These are phyloP conservation scores for Neria commutata DNA, from an alignment of 2,888 invertebrate genomes.

Conservation along the genomic window DNA sequence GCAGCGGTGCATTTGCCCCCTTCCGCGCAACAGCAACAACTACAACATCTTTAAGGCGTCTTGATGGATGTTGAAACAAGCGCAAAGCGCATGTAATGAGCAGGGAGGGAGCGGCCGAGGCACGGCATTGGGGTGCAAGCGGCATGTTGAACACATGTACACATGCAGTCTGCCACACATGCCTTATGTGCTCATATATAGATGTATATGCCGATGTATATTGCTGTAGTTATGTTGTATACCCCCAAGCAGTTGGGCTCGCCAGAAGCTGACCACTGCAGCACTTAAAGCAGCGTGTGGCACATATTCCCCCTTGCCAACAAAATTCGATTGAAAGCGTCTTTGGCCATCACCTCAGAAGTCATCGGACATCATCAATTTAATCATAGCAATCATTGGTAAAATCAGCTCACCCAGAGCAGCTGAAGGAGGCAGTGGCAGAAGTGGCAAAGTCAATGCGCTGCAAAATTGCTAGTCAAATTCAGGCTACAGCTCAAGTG, in stretches of 20 bases:
- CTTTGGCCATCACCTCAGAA: constrained; percentile 57
- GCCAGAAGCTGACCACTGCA: too few relatives aligned
- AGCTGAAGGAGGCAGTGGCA: too few relatives aligned
- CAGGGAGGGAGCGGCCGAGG: constrained; percentile 44
- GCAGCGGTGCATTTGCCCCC: too few relatives aligned
- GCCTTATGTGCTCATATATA: too few relatives aligned
- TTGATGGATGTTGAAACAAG: constrained; percentile 48
- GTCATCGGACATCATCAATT: constrained; percentile 60
- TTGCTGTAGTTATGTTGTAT: too few relatives aligned
- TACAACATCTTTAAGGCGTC: constrained; percentile 41
- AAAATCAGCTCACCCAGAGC: too few relatives aligned
- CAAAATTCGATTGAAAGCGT: constrained; percentile 34
- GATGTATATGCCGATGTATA: too few relatives aligned
- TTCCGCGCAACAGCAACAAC: not conserved
- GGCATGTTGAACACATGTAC: too few relatives aligned
- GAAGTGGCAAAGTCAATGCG: constrained; percentile 27
- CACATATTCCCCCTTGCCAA: constrained; percentile 35
- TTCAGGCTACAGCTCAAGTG: too few relatives aligned
- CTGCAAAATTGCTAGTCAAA: constrained; percentile 48
- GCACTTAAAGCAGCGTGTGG: constrained; percentile 25
- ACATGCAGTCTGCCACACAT: too few relatives aligned
- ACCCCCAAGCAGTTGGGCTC: too few relatives aligned
- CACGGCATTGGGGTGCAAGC: too few relatives aligned
- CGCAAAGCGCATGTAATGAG: constrained; percentile 53
- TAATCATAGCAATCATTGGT: constrained; percentile 42